Evolutionary conservation across 2,797 vertebrate species (phyloP), one percentile per base, ranked within the genome.

Genomic region (Myioborus melanocephalus): DNA sequence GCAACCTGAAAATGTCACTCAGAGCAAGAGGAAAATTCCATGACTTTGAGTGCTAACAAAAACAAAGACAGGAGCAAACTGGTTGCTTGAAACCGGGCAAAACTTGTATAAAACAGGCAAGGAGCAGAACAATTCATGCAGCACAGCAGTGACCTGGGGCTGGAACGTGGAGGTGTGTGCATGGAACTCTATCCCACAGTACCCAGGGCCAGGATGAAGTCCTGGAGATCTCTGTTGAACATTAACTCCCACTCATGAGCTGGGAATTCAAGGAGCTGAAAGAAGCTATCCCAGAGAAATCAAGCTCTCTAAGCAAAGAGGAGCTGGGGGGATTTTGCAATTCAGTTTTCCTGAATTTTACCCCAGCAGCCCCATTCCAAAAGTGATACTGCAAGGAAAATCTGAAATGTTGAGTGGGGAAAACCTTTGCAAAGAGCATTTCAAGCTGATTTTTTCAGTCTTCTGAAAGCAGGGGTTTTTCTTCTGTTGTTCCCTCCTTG

Each of bases 21-120:
- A 56, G 83, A 90, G 50, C 66, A 59, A 69, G 0, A 53, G 94
- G 89, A 94, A 96, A 95, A 87, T 93, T 92, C 89, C 78, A 35
- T 35, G 5, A 56, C 89, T 89, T 72, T 59, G 59, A 11, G 7
- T 73, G 30, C 49, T 41, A 24, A 41, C 18, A 23, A 79, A 84
- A 89, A 59, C n/a, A 89, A 80, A 76, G 63, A 34, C 70, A 60
- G 56, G 84, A 63, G 23, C 19, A 79, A 85, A 21, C 81, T 35
- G 89, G 37, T 27, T 89, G 30, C 44, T 90, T 39, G 27, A 90
- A 94, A 84, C 88, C 26, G 0, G 83, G 21, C 2, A 22, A 84
- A 92, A 79, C 81, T 72, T 65, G 63, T 47, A 28, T 15, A 8
- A 11, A 90, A 28, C 3, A 12, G 27, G 73, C 0, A 0, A 79